phyloP scores from a whole-genome alignment of 1,140 invertebrate species.

The Triops cancriformis region DNA sequence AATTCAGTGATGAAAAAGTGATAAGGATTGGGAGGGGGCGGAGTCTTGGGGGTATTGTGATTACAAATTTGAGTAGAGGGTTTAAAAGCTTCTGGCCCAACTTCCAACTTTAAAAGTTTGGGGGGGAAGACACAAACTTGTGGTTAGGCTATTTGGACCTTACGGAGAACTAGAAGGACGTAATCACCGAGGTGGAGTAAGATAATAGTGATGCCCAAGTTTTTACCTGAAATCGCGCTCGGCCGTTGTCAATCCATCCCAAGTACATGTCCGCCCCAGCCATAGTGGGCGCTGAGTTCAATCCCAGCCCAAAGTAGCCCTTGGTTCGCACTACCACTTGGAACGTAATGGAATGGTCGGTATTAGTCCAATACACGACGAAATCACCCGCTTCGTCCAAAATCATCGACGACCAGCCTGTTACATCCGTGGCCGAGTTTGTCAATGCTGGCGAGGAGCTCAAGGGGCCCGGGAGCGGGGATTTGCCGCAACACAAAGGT shows the following conservation, averaged over 20 bases:
- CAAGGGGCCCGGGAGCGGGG: neutral
- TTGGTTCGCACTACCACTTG: neutral
- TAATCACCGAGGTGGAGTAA: neutral
- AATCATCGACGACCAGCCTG: neutral
- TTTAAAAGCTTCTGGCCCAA: neutral
- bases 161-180: neutral
- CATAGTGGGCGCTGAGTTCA: neutral
- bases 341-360: neutral
- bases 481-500: neutral
- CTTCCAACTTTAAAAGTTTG: neutral
- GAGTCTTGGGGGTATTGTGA: neutral
- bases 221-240: slow-evolving; percentile 5
- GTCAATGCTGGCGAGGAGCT: neutral
- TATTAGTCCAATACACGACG: neutral
- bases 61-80: neutral
- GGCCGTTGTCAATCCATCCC: slow-evolving; percentile 9
- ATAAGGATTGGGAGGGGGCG: neutral
- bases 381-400: neutral
- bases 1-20: neutral
- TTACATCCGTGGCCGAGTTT: neutral
- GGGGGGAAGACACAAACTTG: neutral
- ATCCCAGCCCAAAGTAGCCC: neutral
- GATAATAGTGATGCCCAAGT: neutral
- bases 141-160: neutral
- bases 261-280: slow-evolving; percentile 8